These are phyloP conservation scores for Euplexia lucipara DNA, from an alignment of 2,888 invertebrate species.

Conservation along the genomic window DNA sequence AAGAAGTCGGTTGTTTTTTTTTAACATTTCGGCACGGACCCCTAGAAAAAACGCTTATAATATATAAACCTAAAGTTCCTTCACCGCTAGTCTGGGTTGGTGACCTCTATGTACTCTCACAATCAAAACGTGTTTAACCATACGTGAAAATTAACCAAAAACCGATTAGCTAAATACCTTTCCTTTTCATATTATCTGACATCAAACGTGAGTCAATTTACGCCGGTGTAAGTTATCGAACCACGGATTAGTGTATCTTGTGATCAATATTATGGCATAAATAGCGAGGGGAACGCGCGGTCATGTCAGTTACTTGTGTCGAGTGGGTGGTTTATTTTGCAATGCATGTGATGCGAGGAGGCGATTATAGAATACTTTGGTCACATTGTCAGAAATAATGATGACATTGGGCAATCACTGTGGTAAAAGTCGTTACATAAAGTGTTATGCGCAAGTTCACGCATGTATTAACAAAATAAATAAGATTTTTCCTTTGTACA, in stretches of 20 bases:
- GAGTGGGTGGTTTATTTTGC: conserved; percentile 5
- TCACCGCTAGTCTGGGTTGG: neutral
- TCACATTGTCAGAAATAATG: too few species aligned
- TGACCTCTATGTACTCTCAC: neutral
- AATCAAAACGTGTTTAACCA: neutral
- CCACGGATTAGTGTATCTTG: conserved; percentile 49
- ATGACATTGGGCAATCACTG: too few species aligned
- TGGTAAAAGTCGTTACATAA: too few species aligned
- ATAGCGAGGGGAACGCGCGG: conserved; percentile 30
- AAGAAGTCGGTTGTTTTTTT: too few species aligned
- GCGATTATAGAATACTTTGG: too few species aligned
- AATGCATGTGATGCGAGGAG: conserved; percentile 8
- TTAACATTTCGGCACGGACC: too few species aligned
- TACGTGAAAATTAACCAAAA: conserved; percentile 10
- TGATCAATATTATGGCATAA: conserved; percentile 50
- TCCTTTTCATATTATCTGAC: conserved; percentile 14
- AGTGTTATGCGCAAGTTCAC: too few species aligned
- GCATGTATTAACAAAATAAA: too few species aligned
- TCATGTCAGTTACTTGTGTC: neutral
- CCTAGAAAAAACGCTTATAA: conserved; percentile 10
- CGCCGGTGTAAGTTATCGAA: conserved; percentile 44
- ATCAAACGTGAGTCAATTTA: conserved; percentile 25
- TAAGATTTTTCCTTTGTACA: too few species aligned
- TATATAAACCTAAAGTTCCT: conserved; percentile 5
- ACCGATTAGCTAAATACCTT: conserved; percentile 29